Conservation (phyloP, 2,888 invertebrate species). For the Diadromus collaris region DNA sequence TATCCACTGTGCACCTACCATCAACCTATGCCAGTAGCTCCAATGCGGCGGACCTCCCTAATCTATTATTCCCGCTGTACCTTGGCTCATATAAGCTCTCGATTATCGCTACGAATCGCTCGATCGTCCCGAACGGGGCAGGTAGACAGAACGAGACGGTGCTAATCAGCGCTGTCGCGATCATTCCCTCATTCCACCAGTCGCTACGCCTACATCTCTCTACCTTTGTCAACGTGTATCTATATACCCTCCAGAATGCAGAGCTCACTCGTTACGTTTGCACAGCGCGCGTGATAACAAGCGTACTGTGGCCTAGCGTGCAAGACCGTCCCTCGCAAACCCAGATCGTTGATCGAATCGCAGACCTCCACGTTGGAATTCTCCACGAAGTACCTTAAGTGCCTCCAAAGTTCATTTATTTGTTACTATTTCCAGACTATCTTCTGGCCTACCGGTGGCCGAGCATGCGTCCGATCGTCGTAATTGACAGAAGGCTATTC, state of each 20-base stretch:
- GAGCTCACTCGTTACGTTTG: background rate
- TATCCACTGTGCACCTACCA: background rate
- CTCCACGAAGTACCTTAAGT: constrained; percentile 31
- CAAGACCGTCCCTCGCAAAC: constrained; percentile 31
- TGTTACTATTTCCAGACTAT: constrained; percentile 42
- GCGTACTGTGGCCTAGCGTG: constrained; percentile 42
- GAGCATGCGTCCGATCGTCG: constrained; percentile 39
- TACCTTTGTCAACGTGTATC: constrained; percentile 39
- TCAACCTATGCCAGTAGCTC: constrained; percentile 48
- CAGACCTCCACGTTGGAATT: constrained; percentile 38
- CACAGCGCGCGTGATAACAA: constrained; percentile 34
- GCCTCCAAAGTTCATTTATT: constrained; percentile 47
- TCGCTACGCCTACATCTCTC: constrained; percentile 49
- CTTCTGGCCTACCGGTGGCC: constrained; percentile 6
- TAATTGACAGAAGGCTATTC: constrained; percentile 42
- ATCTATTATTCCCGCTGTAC: constrained; percentile 76
- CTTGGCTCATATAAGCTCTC: constrained; percentile 73
- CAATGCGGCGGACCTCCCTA: constrained; percentile 61
- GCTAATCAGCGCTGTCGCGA: constrained; percentile 73
- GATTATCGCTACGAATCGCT: constrained; percentile 74
- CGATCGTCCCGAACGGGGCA: constrained; percentile 59
- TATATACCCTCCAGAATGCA: constrained; percentile 19
- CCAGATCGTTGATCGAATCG: constrained; percentile 50
- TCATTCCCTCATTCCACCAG: constrained; percentile 39
- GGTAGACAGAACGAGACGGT: constrained; percentile 72